Evolutionary conservation across 1,140 invertebrate species (phyloP).

Genomic region (Dufourea novaeangliae): DNA sequence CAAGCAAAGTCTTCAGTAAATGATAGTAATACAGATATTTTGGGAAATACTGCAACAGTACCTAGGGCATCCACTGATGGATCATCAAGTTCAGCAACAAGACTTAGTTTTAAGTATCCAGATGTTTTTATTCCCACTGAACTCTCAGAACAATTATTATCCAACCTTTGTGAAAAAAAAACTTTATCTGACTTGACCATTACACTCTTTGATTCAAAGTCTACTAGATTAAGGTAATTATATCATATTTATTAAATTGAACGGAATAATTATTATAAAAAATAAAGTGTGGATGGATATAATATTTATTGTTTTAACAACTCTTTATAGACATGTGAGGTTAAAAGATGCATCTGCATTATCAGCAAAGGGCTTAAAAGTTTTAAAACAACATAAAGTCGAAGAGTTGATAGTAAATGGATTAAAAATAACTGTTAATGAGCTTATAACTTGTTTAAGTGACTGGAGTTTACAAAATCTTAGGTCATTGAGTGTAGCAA

Average conservation of each 20-base stretch:
- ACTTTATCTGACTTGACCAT: conserved; percentile 86
- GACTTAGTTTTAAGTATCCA: conserved; percentile 84
- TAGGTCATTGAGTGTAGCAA: conserved; percentile 85
- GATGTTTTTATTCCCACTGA: conserved; percentile 86
- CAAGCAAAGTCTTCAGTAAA: conserved; percentile 53
- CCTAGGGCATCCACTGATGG: conserved; percentile 65
- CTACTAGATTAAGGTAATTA: conserved; percentile 83
- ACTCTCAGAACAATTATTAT: conserved; percentile 86
- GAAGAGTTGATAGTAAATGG: conserved; percentile 85
- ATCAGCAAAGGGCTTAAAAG: conserved; percentile 85
- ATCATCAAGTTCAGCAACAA: conserved; percentile 70
- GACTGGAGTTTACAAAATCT: conserved; percentile 89
- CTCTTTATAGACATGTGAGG: conserved; percentile 78
- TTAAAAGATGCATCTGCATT: conserved; percentile 84
- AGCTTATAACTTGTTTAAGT: conserved; percentile 87
- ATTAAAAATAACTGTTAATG: conserved; percentile 85
- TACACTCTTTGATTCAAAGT: conserved; percentile 85
- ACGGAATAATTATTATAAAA: neutral
- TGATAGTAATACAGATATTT: conserved; percentile 54
- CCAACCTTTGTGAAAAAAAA: conserved; percentile 85
- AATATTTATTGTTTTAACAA: conserved; percentile 25
- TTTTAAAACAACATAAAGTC: conserved; percentile 86
- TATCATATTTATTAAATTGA: neutral
- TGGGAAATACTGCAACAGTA: conserved; percentile 51
- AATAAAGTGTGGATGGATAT: conserved; percentile 11